Evolutionary conservation across 2,797 vertebrate species (phyloP).

Genomic region (Onychomys arenicola): DNA sequence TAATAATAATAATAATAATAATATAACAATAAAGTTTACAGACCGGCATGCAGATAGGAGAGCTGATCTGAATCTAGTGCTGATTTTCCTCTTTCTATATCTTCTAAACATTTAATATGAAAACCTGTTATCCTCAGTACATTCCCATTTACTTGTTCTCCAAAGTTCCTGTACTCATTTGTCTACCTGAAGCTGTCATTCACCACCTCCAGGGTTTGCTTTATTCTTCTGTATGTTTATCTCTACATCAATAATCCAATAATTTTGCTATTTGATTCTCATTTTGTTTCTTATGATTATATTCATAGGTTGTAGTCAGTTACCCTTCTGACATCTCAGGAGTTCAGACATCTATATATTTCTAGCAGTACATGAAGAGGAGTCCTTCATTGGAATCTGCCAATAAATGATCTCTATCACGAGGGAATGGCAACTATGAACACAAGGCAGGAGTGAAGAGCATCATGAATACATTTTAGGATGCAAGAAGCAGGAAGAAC

Average conservation of each 20-base stretch:
- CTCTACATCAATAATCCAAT: neutral
- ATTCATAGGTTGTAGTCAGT: neutral
- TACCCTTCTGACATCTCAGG: neutral
- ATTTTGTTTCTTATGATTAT: neutral
- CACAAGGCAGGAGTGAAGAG: neutral
- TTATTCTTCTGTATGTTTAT: neutral
- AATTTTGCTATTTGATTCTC: constrained; percentile 2
- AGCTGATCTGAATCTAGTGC: neutral
- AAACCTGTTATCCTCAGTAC: neutral
- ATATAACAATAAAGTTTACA: neutral
- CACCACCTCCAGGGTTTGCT: neutral
- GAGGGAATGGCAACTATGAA: neutral
- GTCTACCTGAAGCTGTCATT: neutral
- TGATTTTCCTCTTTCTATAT: neutral
- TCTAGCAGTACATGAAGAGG: neutral
- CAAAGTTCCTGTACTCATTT: neutral
- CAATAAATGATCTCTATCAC: neutral
- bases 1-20: neutral
- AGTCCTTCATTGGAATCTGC: neutral
- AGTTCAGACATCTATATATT: neutral
- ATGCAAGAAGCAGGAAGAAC: neutral
- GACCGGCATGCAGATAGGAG: neutral
- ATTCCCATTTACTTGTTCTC: neutral
- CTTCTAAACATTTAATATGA: neutral
- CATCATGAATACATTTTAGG: neutral